Percentiles rank a stretch among this genome's conserved stretches.
Evolutionary conservation across 2,113 vertebrate species (phyloP).

Genomic region (Cyphomyrus plagiostoma): DNA sequence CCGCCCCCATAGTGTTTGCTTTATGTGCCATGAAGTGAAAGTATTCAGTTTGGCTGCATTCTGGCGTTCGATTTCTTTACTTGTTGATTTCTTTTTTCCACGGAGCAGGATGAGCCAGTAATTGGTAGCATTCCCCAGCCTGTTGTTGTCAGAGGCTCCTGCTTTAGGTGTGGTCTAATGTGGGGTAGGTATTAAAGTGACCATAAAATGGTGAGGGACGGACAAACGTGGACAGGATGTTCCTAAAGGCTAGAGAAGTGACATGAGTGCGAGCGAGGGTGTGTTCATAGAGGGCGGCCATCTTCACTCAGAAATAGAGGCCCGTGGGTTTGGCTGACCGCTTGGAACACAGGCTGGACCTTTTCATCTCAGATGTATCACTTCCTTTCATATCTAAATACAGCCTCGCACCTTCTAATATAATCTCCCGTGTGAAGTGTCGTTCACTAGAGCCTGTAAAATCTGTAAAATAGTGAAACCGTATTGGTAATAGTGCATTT

Average conservation of each 20-base stretch:
- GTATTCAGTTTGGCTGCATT: background rate
- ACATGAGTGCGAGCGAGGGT: conserved; percentile 27
- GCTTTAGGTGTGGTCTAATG: background rate
- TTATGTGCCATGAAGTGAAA: background rate
- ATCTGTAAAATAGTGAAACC: background rate
- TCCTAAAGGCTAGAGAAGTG: conserved; percentile 30
- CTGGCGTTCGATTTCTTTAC: background rate
- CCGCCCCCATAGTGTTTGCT: background rate
- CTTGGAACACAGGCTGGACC: conserved; percentile 15
- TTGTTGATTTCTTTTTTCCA: background rate
- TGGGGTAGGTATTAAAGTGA: background rate
- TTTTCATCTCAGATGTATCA: conserved; percentile 43
- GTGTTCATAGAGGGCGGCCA: conserved; percentile 37
- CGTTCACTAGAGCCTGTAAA: background rate
- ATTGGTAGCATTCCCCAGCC: background rate
- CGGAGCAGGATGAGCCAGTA: background rate
- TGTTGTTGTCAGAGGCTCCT: background rate
- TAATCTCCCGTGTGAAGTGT: background rate
- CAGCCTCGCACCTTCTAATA: background rate
- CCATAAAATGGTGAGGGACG: background rate
- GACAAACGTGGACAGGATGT: background rate
- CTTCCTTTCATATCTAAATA: conserved; percentile 37
- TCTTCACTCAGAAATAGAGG: conserved; percentile 35
- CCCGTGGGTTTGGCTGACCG: conserved; percentile 16
- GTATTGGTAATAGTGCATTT: background rate